phyloP scores from a whole-genome alignment of 1,140 invertebrate species.

The Meteorus sp. region DNA sequence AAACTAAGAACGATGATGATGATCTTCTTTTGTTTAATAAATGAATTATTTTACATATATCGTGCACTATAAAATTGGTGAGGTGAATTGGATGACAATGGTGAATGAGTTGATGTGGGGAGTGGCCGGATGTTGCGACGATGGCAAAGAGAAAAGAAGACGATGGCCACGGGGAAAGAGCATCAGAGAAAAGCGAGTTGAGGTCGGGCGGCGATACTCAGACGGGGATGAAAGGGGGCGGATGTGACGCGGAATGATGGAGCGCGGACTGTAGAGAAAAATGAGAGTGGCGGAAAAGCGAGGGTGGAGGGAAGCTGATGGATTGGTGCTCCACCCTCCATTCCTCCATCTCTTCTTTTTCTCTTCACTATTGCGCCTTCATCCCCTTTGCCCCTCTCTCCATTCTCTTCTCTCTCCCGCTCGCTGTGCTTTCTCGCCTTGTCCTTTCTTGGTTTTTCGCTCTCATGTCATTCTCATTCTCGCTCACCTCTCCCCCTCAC shows the following conservation, averaged over 20 bases:
- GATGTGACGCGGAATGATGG: constrained; percentile 61
- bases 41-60: too few relatives aligned
- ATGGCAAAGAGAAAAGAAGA: constrained; percentile 31
- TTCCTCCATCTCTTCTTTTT: constrained; percentile 36
- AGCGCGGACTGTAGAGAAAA: constrained; percentile 59
- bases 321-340: constrained; percentile 57
- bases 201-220: constrained; percentile 25
- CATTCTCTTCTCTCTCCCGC: constrained; percentile 16
- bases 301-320: constrained; percentile 60
- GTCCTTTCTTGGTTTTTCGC: constrained; percentile 7
- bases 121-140: constrained; percentile 25
- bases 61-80: too few relatives aligned
- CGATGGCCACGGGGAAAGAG: constrained; percentile 16
- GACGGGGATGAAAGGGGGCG: constrained; percentile 58
- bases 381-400: constrained; percentile 2
- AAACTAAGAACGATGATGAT: too few relatives aligned
- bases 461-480: too few relatives aligned
- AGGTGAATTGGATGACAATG: too few relatives aligned
- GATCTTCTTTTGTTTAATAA: too few relatives aligned
- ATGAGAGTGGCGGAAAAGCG: constrained; percentile 61
- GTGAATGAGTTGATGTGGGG: constrained; percentile 11
- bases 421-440: not conserved
- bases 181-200: constrained; percentile 28
- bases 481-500: too few relatives aligned
- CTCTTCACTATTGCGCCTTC: constrained; percentile 23